Conservation (phyloP, 2,888 invertebrate species). For the Girardia tigrina region DNA sequence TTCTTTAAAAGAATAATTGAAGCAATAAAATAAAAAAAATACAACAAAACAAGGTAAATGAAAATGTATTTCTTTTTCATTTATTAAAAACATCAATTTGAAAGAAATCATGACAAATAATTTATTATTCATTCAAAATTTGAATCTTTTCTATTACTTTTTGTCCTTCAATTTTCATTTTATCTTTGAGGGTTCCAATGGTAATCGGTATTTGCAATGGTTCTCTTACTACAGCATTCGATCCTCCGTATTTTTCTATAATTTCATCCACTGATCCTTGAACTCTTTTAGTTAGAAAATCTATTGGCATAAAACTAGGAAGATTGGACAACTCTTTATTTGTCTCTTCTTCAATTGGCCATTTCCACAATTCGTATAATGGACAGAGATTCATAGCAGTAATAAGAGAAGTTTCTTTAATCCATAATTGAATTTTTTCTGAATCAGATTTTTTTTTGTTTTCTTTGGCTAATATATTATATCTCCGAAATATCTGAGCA, state of each 20-base stretch:
- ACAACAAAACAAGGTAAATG: too few relatives aligned
- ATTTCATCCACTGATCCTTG: neutral
- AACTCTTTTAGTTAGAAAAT: slow-evolving; percentile 17
- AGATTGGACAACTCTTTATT: neutral
- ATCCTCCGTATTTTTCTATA: neutral
- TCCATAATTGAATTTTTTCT: slow-evolving; percentile 40
- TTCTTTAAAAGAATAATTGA: too few relatives aligned
- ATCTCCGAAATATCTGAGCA: slow-evolving; percentile 37
- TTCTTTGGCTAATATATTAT: slow-evolving; percentile 32
- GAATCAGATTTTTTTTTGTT: slow-evolving; percentile 37
- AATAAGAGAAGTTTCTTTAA: slow-evolving; percentile 38
- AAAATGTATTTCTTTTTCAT: too few relatives aligned
- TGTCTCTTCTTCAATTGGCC: slow-evolving; percentile 36
- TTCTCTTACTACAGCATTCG: neutral
- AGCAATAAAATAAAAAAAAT: too few relatives aligned
- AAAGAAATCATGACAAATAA: too few relatives aligned
- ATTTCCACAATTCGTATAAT: slow-evolving; percentile 39
- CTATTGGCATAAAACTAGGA: slow-evolving; percentile 10
- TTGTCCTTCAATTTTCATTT: neutral
- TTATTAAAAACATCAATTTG: too few relatives aligned
- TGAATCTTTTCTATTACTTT: neutral
- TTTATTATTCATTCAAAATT: neutral
- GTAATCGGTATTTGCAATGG: neutral
- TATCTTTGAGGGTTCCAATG: neutral
- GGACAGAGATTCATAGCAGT: slow-evolving; percentile 38